Percentiles rank a stretch among this genome's conserved stretches.
Evolutionary conservation across 1,140 invertebrate genomes (phyloP).

Genomic region (Antheraea pernyi): DNA sequence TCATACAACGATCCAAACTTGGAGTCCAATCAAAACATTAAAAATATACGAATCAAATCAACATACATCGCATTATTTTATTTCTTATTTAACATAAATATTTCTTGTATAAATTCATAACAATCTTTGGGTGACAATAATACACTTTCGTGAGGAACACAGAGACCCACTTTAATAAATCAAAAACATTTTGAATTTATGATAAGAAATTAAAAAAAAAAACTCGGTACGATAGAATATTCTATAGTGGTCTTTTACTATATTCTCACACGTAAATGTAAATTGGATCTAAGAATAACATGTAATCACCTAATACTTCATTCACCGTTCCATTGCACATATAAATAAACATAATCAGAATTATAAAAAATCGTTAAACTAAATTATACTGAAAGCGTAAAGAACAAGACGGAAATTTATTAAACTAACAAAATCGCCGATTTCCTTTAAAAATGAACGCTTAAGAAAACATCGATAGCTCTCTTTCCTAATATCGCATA

Average conservation of each 20-base stretch:
- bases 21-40: constrained; percentile 50
- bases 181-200: background rate
- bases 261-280: constrained; percentile 33
- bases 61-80: constrained; percentile 67
- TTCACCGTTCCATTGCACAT: constrained; percentile 36
- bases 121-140: constrained; percentile 73
- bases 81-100: constrained; percentile 77
- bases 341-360: constrained; percentile 43
- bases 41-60: background rate
- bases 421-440: background rate
- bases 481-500: too few relatives aligned
- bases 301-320: constrained; percentile 51
- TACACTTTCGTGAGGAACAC: constrained; percentile 45
- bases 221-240: background rate
- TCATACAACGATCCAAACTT: constrained; percentile 49
- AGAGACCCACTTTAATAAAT: background rate
- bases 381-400: constrained; percentile 16
- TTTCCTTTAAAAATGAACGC: too few relatives aligned
- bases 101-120: constrained; percentile 78
- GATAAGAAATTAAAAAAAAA: too few relatives aligned
- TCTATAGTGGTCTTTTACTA: background rate
- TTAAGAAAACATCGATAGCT: too few relatives aligned
- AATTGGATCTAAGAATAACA: constrained; percentile 71
- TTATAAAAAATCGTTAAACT: constrained; percentile 24
- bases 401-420: background rate